Conservation (phyloP, 2,113 vertebrate genomes). For the Cranoglanis bouderius region DNA sequence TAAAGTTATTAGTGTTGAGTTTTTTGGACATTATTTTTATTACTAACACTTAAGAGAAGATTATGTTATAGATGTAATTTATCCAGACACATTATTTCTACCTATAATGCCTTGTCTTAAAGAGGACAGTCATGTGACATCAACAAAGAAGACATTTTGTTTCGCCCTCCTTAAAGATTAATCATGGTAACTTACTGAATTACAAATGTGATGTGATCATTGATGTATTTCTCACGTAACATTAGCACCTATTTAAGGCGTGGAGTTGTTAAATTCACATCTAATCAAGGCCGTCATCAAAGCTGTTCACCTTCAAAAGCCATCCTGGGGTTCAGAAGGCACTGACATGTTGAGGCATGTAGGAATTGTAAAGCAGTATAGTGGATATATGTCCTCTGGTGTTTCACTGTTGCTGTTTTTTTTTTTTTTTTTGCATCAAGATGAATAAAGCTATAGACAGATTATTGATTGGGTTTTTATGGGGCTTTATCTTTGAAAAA, state of each 20-base stretch:
- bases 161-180: constrained; percentile 2
- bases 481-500: neutral
- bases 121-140: neutral
- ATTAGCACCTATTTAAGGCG: constrained; percentile 4
- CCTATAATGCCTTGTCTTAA: neutral
- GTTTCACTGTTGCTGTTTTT: no score
- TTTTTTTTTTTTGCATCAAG: no score
- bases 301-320: neutral
- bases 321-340: neutral
- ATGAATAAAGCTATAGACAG: neutral
- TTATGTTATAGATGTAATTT: neutral
- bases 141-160: neutral
- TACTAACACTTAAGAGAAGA: neutral
- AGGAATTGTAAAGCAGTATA: neutral
- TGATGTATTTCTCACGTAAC: neutral
- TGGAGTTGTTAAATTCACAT: constrained; percentile 1
- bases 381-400: no score
- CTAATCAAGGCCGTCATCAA: constrained; percentile 5
- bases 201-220: constrained; percentile 1
- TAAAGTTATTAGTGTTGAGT: neutral
- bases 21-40: neutral
- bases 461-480: neutral
- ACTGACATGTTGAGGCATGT: neutral
- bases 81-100: neutral
- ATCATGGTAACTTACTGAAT: neutral